Conservation (phyloP, 1,140 invertebrate species). For the Polypedilum vanderplanki region DNA sequence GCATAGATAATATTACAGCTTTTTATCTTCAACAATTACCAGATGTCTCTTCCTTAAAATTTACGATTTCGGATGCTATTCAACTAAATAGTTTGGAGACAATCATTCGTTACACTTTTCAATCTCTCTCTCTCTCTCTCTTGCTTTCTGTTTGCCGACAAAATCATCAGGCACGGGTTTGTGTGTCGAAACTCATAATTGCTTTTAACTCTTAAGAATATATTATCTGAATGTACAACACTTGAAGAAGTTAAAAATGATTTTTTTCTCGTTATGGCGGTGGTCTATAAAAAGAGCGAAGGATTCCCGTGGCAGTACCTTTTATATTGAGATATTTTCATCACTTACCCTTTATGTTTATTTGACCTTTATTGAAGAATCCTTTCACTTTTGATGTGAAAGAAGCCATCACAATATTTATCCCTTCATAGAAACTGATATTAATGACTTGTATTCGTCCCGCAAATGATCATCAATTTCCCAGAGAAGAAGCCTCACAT, state of each 20-base stretch:
- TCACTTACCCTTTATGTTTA: no score
- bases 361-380: neutral
- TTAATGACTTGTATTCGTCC: neutral
- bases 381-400: conserved; percentile 14
- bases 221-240: neutral
- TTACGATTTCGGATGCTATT: no score
- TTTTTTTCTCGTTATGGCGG: neutral
- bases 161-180: conserved; percentile 3
- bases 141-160: no score
- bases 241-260: neutral
- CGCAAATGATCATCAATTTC: neutral
- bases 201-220: conserved; percentile 10
- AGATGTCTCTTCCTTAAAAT: no score
- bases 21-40: no score
- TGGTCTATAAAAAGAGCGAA: neutral
- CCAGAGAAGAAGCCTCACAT: neutral
- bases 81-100: no score
- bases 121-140: no score
- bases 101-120: no score
- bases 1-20: no score
- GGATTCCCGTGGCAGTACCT: neutral
- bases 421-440: neutral
- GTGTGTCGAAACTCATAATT: neutral
- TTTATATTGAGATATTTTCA: conserved; percentile 1
- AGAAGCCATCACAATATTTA: conserved; percentile 25